phyloP scores from a whole-genome alignment of 2,888 invertebrate genomes.

The Andricus curvator region DNA sequence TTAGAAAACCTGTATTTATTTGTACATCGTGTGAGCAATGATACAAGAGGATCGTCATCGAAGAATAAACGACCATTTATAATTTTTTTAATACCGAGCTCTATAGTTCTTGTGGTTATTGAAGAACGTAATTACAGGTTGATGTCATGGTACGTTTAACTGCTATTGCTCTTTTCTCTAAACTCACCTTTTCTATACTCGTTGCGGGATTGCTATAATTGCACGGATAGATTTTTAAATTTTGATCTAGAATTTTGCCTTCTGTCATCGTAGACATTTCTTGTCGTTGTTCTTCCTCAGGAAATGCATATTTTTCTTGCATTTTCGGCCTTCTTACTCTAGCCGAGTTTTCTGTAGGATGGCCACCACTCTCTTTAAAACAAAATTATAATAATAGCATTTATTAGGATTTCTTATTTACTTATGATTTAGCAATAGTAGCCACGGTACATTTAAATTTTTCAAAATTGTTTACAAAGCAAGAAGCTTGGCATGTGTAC shows the following conservation, averaged over 20 bases:
- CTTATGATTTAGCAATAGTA: too few relatives aligned
- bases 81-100: conserved; percentile 10
- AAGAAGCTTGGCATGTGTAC: too few relatives aligned
- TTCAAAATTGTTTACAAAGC: too few relatives aligned
- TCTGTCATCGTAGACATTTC: neutral
- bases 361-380: neutral
- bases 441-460: too few relatives aligned
- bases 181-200: conserved; percentile 24
- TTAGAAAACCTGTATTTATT: conserved; percentile 5
- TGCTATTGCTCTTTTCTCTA: neutral
- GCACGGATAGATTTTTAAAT: neutral
- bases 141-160: neutral
- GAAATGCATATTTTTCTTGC: neutral
- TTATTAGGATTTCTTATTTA: too few relatives aligned
- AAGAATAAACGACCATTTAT: neutral
- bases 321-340: neutral
- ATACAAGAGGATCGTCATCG: neutral
- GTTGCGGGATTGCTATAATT: neutral
- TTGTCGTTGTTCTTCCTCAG: neutral
- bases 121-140: conserved; percentile 2
- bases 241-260: neutral
- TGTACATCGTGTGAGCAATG: neutral
- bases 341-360: neutral
- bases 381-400: neutral
- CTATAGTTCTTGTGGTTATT: neutral